Conservation (phyloP, 64 coral and sea anemone species). For the Orbicella faveolata region DNA sequence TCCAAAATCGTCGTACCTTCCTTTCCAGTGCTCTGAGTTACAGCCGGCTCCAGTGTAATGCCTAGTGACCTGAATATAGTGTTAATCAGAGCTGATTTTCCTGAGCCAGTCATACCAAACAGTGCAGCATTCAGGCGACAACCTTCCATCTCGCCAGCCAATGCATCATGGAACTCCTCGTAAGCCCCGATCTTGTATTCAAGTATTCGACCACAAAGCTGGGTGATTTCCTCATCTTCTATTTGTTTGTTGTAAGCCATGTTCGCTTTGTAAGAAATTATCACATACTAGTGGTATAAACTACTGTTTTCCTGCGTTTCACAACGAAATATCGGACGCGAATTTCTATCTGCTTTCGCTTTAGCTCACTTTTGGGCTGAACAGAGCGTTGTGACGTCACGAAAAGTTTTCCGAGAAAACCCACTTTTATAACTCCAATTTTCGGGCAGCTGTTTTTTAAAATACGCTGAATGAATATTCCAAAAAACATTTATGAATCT, state of each 20-base stretch:
- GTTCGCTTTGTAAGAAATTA: background rate
- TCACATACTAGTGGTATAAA: background rate
- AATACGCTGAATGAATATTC: background rate
- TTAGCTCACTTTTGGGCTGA: background rate
- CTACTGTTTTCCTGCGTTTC: background rate
- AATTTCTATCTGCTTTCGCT: background rate
- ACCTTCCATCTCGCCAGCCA: constrained; percentile 61
- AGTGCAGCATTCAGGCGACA: constrained; percentile 47
- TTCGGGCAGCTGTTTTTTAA: background rate
- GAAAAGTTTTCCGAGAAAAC: background rate
- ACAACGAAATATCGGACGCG: background rate
- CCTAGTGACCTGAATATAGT: constrained; percentile 54
- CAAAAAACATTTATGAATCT: background rate
- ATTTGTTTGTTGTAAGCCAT: background rate
- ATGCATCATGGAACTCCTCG: constrained; percentile 50
- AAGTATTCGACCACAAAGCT: background rate
- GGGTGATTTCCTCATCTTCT: background rate
- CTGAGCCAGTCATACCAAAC: constrained; percentile 77
- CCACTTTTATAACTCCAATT: background rate
- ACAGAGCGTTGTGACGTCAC: background rate
- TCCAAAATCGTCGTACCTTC: constrained; percentile 69
- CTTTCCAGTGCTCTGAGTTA: constrained; percentile 53
- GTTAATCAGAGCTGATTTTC: constrained; percentile 88
- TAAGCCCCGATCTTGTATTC: background rate
- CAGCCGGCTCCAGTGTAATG: background rate